These are phyloP conservation scores for Accipiter cooperii DNA, from an alignment of 2,113 vertebrate species.

Conservation along the genomic window DNA sequence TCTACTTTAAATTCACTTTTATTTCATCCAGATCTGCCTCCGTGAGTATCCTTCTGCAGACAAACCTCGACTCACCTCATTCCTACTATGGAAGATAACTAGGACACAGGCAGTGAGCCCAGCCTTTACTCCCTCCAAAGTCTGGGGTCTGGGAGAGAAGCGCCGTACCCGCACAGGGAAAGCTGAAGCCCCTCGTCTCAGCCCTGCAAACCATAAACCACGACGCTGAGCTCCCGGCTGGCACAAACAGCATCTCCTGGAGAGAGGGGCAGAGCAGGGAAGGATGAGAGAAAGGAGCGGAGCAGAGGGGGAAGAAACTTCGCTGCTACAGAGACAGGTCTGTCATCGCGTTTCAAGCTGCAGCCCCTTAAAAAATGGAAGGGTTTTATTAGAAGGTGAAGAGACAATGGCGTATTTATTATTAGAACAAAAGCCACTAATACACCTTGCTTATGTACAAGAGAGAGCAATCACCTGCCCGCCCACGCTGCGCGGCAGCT, in stretches of 20 bases:
- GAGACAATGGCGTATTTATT: not conserved
- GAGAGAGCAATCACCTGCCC: slow-evolving; percentile 1
- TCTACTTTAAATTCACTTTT: not conserved
- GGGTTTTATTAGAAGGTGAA: not conserved
- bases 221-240: fast-evolving
- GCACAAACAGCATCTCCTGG: not conserved
- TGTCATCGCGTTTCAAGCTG: not conserved
- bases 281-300: not conserved
- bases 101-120: fast-evolving
- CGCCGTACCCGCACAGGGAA: fast-evolving
- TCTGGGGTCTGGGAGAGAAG: not conserved
- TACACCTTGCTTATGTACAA: not conserved
- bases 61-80: not conserved
- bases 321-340: not conserved
- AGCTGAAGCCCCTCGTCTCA: fast-evolving
- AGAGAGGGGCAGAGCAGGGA: not conserved
- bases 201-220: not conserved
- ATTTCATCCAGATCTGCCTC: not conserved
- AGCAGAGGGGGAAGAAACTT: not conserved
- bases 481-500: not conserved
- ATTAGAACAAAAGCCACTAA: slow-evolving; percentile 24
- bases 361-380: not conserved
- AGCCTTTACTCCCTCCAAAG: fast-evolving
- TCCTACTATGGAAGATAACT: not conserved
- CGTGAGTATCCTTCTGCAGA: not conserved